Base-by-base conservation (phyloP, 2,113 vertebrate genomes). In the Tricholaema leucomelas region DNA sequence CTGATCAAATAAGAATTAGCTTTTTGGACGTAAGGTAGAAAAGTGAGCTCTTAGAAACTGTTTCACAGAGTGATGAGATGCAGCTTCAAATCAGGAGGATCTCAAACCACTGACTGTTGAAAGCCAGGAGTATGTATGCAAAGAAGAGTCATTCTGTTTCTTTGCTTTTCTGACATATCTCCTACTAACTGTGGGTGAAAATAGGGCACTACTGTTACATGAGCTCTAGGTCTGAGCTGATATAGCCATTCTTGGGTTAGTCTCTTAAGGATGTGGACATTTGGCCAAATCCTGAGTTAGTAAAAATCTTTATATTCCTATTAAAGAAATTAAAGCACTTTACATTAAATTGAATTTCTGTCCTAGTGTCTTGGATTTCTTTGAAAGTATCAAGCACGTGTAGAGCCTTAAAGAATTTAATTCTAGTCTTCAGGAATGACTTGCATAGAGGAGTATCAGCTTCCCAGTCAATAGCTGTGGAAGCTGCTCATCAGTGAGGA, bases 381-480 rank as follows among this genome's bases (percentile, higher is more conserved):
- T 79, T 85, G 71, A 66, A 91, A 72, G 27, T 69, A 69, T 52
- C 36, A 83, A 28, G 40, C 52, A 30, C 9, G 2, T 72, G 27
- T 59, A 81, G 54, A 17, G n/a, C 25, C 25, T 87, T 83, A 65
- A 1, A 58, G 74, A 85, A 80, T 87, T 71, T 72, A 81, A 38
- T 79, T 76, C 38, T 61, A 24, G 25, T 75, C 63, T 76, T 82
- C 33, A 71, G 20, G 31, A 87, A 76, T 46, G 4, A 71, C 56
- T 82, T 82, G 9, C 2, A 14, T 89, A 63, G 72, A 76, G 81
- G 30, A 61, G 13, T 46, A 71, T 84, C 87, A 58, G 5, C 40
- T 85, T 87, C 46, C 31, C 56, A 85, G 72, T 82, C 81, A 85
- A 27, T 67, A 91, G 85, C 52, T 93, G 89, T 89, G 64, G 85